These are phyloP conservation scores for Actinia tenebrosa DNA, from an alignment of 64 coral and sea anemone species.

Conservation along the genomic window DNA sequence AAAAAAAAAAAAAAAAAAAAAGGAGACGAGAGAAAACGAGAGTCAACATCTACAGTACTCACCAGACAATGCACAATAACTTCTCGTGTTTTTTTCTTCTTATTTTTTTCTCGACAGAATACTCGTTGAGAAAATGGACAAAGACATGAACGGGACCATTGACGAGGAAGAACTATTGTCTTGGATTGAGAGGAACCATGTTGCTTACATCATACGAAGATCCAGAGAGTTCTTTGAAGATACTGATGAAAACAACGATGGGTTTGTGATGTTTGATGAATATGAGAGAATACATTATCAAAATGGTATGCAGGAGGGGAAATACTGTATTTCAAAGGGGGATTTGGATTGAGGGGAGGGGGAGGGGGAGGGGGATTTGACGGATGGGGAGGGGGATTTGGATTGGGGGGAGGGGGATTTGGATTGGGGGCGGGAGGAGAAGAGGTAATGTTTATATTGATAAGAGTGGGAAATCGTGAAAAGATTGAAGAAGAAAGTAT, in stretches of 20 bases:
- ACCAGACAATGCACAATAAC: not conserved
- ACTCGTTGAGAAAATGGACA: slow-evolving; percentile 28
- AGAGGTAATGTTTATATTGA: no score
- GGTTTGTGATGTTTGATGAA: slow-evolving; percentile 25
- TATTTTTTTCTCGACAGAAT: not conserved
- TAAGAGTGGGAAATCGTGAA: no score
- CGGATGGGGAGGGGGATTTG: no score
- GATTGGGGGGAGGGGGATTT: no score
- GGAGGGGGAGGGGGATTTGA: not conserved
- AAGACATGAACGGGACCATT: slow-evolving; percentile 15
- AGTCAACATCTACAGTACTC: no score
- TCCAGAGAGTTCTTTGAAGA: slow-evolving; percentile 17
- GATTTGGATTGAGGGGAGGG: no score
- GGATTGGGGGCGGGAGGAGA: no score
- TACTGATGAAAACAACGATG: slow-evolving; percentile 23
- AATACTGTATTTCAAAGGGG: no score
- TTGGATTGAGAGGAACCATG: slow-evolving; percentile 21
- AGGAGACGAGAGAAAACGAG: no score
- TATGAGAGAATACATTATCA: slow-evolving; percentile 32
- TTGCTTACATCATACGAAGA: slow-evolving; percentile 8
- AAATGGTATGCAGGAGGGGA: not conserved
- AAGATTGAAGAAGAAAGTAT: no score
- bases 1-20: no score
- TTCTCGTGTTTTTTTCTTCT: not conserved
- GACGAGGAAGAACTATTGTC: not conserved